Percentiles rank a stretch among this genome's conserved stretches.
Evolutionary conservation across 2,797 vertebrate species (phyloP).

Genomic region (Centropyge bicolor): DNA sequence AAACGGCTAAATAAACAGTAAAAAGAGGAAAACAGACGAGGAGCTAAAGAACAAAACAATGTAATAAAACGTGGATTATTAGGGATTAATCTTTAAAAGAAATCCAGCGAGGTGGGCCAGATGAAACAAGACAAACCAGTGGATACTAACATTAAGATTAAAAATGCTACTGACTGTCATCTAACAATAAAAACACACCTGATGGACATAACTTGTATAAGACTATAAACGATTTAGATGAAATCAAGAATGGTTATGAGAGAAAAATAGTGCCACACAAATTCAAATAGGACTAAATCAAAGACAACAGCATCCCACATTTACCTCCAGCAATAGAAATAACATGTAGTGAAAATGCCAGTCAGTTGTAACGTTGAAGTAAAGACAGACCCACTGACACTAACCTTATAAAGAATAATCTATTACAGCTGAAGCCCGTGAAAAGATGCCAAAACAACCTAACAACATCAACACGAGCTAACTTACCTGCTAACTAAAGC

Average conservation of each 20-base stretch:
- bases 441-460: conserved; percentile 20
- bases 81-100: neutral
- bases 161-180: neutral
- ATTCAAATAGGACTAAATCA: neutral
- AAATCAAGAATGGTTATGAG: neutral
- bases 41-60: conserved; percentile 4
- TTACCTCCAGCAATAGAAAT: neutral
- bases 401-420: neutral
- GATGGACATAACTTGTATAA: neutral
- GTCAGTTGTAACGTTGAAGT: neutral
- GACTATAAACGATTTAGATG: neutral
- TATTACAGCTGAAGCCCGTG: neutral
- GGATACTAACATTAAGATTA: neutral
- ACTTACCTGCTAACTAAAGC: conserved; percentile 51
- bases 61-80: neutral
- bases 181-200: conserved; percentile 4
- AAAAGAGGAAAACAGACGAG: neutral
- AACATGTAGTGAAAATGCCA: neutral
- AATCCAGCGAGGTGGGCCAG: neutral
- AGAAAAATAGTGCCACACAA: neutral
- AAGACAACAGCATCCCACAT: neutral
- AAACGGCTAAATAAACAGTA: neutral
- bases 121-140: neutral
- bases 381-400: neutral
- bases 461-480: conserved; percentile 47